phyloP scores from a whole-genome alignment of 2,113 vertebrate species.

The Nymphicus hollandicus region DNA sequence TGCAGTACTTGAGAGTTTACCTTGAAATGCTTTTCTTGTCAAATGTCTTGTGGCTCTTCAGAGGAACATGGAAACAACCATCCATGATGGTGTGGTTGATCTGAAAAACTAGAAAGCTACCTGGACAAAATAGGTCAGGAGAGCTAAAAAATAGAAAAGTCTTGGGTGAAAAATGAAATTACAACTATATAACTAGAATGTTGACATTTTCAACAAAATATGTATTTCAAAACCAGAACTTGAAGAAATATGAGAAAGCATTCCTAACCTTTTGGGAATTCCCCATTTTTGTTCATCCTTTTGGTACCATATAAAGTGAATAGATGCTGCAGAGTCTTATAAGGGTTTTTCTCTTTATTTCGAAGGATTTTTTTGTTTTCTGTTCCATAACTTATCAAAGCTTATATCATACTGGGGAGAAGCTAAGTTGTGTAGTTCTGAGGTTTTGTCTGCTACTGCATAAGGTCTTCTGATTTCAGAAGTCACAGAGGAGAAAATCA shows the following conservation, averaged over 20 bases:
- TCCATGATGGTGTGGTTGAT: background rate
- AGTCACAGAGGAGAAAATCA: background rate
- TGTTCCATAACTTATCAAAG: background rate
- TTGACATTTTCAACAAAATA: background rate
- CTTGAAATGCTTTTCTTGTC: background rate
- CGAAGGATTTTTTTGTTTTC: background rate
- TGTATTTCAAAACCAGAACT: background rate
- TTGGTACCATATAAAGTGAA: background rate
- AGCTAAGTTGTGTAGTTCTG: background rate
- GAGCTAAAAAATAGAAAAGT: background rate
- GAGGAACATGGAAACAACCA: background rate
- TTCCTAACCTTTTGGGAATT: background rate
- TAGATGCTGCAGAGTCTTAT: background rate
- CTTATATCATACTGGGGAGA: background rate
- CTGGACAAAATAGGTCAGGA: background rate
- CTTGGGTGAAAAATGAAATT: background rate
- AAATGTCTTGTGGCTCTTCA: background rate
- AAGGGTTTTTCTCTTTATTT: fast-evolving
- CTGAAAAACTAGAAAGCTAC: background rate
- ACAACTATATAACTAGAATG: background rate
- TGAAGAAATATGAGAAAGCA: background rate
- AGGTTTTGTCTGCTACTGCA: background rate
- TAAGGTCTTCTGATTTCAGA: background rate
- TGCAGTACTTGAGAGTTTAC: background rate
- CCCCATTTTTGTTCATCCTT: background rate